Evolutionary conservation across 2,888 invertebrate genomes (phyloP).

Genomic region (Argynnis bischoffii): DNA sequence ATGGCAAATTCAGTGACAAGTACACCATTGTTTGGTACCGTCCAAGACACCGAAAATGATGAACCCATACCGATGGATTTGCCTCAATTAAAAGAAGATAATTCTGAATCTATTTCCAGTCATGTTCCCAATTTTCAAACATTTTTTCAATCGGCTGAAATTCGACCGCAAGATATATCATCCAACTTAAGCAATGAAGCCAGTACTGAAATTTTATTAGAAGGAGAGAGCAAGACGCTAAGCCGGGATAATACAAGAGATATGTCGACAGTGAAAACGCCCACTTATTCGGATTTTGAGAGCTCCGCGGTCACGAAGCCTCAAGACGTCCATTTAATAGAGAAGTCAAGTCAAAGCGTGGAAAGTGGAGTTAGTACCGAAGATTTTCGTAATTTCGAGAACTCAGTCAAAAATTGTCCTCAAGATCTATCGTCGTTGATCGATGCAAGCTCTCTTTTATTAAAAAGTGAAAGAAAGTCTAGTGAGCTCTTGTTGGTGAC

Average conservation of each 20-base stretch:
- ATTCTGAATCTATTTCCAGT: slow-evolving; percentile 42
- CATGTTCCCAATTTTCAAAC: slow-evolving; percentile 56
- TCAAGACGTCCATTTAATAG: slow-evolving; percentile 56
- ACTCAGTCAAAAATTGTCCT: slow-evolving; percentile 57
- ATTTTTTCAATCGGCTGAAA: slow-evolving; percentile 63
- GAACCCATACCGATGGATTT: slow-evolving; percentile 55
- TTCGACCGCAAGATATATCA: slow-evolving; percentile 62
- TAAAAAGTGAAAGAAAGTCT: slow-evolving; percentile 60
- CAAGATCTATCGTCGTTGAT: slow-evolving; percentile 66
- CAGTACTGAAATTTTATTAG: slow-evolving; percentile 51
- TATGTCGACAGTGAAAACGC: slow-evolving; percentile 49
- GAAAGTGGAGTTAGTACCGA: slow-evolving; percentile 61
- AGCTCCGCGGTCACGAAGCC: slow-evolving; percentile 59
- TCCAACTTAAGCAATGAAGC: slow-evolving; percentile 45
- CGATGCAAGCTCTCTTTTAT: slow-evolving; percentile 60
- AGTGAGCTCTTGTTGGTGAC: slow-evolving; percentile 52
- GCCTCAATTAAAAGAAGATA: slow-evolving; percentile 46
- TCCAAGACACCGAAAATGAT: slow-evolving; percentile 43
- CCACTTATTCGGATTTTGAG: slow-evolving; percentile 66
- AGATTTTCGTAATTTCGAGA: slow-evolving; percentile 64
- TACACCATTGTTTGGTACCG: slow-evolving; percentile 57
- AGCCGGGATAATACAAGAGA: slow-evolving; percentile 54
- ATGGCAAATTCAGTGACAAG: slow-evolving; percentile 68
- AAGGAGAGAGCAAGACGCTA: slow-evolving; percentile 51
- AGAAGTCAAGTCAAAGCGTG: slow-evolving; percentile 58